Base-by-base conservation (phyloP, 2,797 vertebrate species). In the Australoheros facetus region DNA sequence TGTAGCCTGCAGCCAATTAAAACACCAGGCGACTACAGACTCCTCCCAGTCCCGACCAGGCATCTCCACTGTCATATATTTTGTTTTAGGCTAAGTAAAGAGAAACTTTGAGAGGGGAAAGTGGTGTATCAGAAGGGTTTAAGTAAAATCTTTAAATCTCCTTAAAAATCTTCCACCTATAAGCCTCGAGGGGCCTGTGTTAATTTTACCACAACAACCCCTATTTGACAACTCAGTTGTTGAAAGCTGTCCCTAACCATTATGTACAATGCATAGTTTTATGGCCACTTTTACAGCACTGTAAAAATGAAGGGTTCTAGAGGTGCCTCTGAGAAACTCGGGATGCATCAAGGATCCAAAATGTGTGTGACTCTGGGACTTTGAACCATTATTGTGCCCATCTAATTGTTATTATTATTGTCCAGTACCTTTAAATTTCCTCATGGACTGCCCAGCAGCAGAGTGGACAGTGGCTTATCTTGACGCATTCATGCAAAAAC, bases 1-100 rank as follows among this genome's bases (percentile, higher is more conserved):
- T 91, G 92, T 93, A 95, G 96, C 95, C 95, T 94, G 94, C 96
- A 98, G 97, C 98, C 98, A 99, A 99, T 99, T 97, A 97, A 95
- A 97, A 96, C 95, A 95, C 95, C 94, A 94, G 96, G 93, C 95
- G 93, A 85, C 90, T 85, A 82, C 86, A 96, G 97, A 97, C 98
- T 97, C 97, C 98, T 96, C 98, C 98, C 97, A 95, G 94, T 94
- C 94, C 94, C 94, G 93, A 94, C 93, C 96, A 87, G 93, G 90
- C 88, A 85, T 87, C 90, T 88, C 84, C 84, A 84, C 89, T 85
- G 96, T 88, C 95, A 95, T 96, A 96, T 95, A 96, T 96, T 97
- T 96, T 93, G 83, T 90, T 93, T 92, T 88, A 88, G 87, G 76
- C 86, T 84, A 92, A 91, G 88, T 88, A 85, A 85, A 87, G 84